Base-by-base conservation (phyloP, 2,797 vertebrate species). In the Brachymystax lenok region DNA sequence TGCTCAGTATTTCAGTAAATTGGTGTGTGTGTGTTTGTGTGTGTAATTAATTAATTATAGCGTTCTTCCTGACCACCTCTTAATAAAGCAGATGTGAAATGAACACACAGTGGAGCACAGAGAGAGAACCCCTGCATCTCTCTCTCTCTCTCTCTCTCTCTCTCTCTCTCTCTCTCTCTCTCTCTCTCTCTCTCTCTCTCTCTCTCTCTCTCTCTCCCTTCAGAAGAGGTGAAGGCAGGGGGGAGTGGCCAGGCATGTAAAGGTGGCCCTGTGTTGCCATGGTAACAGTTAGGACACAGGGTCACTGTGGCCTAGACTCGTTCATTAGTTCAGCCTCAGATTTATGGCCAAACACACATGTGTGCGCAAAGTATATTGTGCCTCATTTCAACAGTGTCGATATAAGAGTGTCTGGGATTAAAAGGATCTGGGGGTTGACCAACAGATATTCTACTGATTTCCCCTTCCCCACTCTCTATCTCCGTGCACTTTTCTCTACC, bases 241-340 rank as follows among this genome's bases (percentile, higher is more conserved):
- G 70, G 75, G 46, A 63, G 74, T 73, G 68, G 68, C 6, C 4
- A 40, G 40, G 40, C 40, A 33, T 52, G 12, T 33, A 33, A 80
- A 84, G 67, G 74, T 79, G 67, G 51, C 52, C 71, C 71, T 56
- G 27, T 14, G 71, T 17, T 79, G 71, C 67, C 28, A 14, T 54
- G 27, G 79, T 64, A 79, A 79, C 73, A 83, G 73, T 82, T 71
- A 81, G 56, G 83, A 74, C 52, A 83, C 69, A 82, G 80, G 61
- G 73, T 83, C 77, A 71, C 52, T 77, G 46, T 72, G 35, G 71
- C 78, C 69, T 40, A 71, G 69, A 74, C 61, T 81, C 69, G 87
- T 92, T 90, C 91, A 85, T 82, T 24, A 75, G 67, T 82, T 88
- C 84, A 79, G 50, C 71, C 63, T 74, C 77, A 79, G 82, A 87